phyloP scores from a whole-genome alignment of 2,888 invertebrate species.

The Neoascia interrupta region DNA sequence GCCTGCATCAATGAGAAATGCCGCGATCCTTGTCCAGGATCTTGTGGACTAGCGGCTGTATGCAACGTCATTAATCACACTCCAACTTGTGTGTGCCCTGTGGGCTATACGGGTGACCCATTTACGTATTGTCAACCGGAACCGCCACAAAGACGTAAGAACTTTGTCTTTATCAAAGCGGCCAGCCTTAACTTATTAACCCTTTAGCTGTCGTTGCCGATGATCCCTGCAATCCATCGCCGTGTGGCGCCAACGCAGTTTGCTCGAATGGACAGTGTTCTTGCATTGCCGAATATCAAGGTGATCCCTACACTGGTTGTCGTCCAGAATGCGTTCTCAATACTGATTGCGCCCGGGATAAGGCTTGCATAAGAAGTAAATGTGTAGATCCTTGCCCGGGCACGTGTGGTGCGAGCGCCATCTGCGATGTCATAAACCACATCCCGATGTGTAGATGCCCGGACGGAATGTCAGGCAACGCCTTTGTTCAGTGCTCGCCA shows the following conservation, averaged over 20 bases:
- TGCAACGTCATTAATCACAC: slow-evolving; percentile 86
- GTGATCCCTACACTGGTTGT: slow-evolving; percentile 88
- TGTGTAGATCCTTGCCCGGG: slow-evolving; percentile 89
- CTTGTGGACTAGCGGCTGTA: slow-evolving; percentile 84
- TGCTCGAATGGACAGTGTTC: slow-evolving; percentile 80
- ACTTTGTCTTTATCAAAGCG: background rate
- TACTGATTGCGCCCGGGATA: slow-evolving; percentile 85
- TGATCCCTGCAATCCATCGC: slow-evolving; percentile 87
- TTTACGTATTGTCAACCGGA: slow-evolving; percentile 86
- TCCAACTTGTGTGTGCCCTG: slow-evolving; percentile 85
- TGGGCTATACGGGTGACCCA: slow-evolving; percentile 85
- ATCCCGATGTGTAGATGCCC: slow-evolving; percentile 88
- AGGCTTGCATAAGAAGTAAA: slow-evolving; percentile 86
- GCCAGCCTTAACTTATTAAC: background rate
- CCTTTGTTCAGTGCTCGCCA: slow-evolving; percentile 82
- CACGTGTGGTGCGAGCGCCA: slow-evolving; percentile 88
- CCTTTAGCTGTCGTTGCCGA: slow-evolving; percentile 74
- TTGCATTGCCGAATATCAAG: slow-evolving; percentile 84
- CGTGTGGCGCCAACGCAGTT: slow-evolving; percentile 88
- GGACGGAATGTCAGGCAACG: slow-evolving; percentile 87
- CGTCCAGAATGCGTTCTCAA: slow-evolving; percentile 90
- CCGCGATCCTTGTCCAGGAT: slow-evolving; percentile 86
- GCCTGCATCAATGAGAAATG: slow-evolving; percentile 88
- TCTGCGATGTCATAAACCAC: slow-evolving; percentile 88
- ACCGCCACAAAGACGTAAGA: slow-evolving; percentile 78